Evolutionary conservation across 1,140 invertebrate species (phyloP), one percentile per base, ranked within the genome.

Genomic region (Belonocnema kinseyi): DNA sequence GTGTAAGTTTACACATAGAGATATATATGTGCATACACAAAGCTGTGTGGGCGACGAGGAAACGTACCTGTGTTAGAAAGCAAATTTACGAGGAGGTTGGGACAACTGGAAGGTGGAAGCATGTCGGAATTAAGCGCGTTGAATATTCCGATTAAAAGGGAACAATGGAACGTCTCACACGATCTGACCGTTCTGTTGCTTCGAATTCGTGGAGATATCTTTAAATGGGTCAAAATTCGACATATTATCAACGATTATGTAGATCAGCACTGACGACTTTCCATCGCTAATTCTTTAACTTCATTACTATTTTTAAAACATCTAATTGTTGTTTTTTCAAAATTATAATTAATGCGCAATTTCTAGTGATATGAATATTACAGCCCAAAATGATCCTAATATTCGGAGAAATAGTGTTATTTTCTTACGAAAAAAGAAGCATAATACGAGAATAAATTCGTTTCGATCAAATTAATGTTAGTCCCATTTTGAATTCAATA

Each of bases 81-180:
- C 75, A 77, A 81, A 86, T 86, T 86, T 86, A 85, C 81, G 79
- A 74, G 78, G 61, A 51, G 50, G 73, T 19, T 12, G 53, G 50
- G 74, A n/a, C 21, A 79, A 56, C 74, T 72, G 78, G 78, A 79
- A 70, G 7, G n/a, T 76, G 21, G 46, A 72, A 73, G 73, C 52
- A n/a, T 71, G 72, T 78, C 50, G 75, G 70, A 74, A 61, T 74
- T 76, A 77, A 83, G 75, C 72, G 71, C 77, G 76, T 83, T 79
- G 81, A 87, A 86, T 84, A 78, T 82, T 77, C 79, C 82, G 83
- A 87, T 87, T 86, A 87, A 85, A 85, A 81, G 75, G 73, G 80
- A 84, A 87, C 84, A 88, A 87, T 85, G 66, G 75, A 58, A 16
- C 33, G 71, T 52, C 80, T 83, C 77, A 56, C 46, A 73, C 40